phyloP scores from a whole-genome alignment of 2,888 invertebrate species.

The Polyploca ridens region DNA sequence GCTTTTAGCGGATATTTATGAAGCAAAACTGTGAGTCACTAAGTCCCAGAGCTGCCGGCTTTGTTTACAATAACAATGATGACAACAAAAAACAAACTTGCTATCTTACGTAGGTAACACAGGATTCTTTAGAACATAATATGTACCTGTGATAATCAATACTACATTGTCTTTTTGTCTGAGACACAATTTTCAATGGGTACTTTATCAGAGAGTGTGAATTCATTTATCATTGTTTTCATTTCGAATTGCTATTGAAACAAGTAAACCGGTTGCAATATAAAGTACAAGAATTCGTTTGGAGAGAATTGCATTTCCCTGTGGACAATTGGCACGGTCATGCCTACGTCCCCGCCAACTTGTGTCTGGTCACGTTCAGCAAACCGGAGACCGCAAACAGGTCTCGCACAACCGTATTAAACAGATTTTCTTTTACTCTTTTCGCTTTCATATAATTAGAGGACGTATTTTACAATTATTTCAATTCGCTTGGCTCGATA shows the following conservation, averaged over 20 bases:
- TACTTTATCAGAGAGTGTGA: not conserved
- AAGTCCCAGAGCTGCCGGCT: slow-evolving; percentile 43
- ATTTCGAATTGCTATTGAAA: slow-evolving; percentile 9
- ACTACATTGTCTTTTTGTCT: not conserved
- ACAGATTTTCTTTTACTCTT: slow-evolving; percentile 54
- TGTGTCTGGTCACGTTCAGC: slow-evolving; percentile 81
- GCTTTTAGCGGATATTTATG: slow-evolving; percentile 47
- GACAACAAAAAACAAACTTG: slow-evolving; percentile 47
- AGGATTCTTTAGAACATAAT: not conserved
- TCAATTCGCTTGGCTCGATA: slow-evolving; percentile 54
- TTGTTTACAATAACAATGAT: slow-evolving; percentile 72
- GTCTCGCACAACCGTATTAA: slow-evolving; percentile 65
- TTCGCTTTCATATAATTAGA: slow-evolving; percentile 62
- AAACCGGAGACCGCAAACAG: slow-evolving; percentile 79
- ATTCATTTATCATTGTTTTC: slow-evolving; percentile 5
- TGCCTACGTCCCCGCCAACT: slow-evolving; percentile 55
- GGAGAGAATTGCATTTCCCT: slow-evolving; percentile 51
- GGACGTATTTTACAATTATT: slow-evolving; percentile 63
- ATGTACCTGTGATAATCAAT: no score
- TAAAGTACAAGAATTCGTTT: slow-evolving; percentile 43
- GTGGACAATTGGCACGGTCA: slow-evolving; percentile 63
- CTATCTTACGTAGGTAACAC: slow-evolving; percentile 15
- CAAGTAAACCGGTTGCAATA: slow-evolving; percentile 16
- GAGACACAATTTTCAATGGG: not conserved
- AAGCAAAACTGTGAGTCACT: slow-evolving; percentile 51